Evolutionary conservation across 2,113 vertebrate genomes (phyloP).

Genomic region (Salvelinus alpinus): DNA sequence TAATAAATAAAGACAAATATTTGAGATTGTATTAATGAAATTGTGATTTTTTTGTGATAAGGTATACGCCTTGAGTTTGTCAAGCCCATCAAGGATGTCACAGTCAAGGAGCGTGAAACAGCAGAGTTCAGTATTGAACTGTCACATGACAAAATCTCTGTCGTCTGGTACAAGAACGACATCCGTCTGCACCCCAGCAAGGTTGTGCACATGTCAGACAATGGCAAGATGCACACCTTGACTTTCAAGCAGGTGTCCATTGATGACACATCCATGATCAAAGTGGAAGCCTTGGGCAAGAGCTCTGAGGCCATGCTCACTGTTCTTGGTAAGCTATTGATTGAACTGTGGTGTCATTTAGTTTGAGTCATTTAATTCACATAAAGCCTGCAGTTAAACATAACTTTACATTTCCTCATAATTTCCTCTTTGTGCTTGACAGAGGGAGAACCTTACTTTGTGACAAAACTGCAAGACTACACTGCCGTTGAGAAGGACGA

Average conservation of each 20-base stretch:
- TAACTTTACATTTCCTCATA: background rate
- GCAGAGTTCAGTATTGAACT: slow-evolving; percentile 92
- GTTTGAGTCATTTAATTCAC: background rate
- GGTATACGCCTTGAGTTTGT: slow-evolving; percentile 96
- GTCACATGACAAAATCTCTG: slow-evolving; percentile 90
- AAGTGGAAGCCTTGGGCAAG: slow-evolving; percentile 91
- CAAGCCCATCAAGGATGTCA: slow-evolving; percentile 92
- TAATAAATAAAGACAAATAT: background rate
- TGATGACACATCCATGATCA: slow-evolving; percentile 96
- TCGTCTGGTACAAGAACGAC: slow-evolving; percentile 96
- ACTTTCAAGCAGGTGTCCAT: slow-evolving; percentile 90
- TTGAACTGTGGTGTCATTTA: background rate
- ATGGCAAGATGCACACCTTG: slow-evolving; percentile 85
- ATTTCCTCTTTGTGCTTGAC: slow-evolving; percentile 32
- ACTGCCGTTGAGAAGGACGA: slow-evolving; percentile 94
- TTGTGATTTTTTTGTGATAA: slow-evolving; percentile 44
- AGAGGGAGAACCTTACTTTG: slow-evolving; percentile 97
- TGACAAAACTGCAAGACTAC: slow-evolving; percentile 93
- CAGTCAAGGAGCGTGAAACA: slow-evolving; percentile 93
- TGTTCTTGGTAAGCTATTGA: slow-evolving; percentile 80
- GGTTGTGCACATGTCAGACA: slow-evolving; percentile 85
- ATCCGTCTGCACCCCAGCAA: slow-evolving; percentile 89
- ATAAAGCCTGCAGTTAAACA: too few species aligned
- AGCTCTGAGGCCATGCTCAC: slow-evolving; percentile 89
- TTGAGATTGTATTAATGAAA: background rate